phyloP scores from a whole-genome alignment of 2,797 vertebrate genomes.

The Malacoctenus gilli region DNA sequence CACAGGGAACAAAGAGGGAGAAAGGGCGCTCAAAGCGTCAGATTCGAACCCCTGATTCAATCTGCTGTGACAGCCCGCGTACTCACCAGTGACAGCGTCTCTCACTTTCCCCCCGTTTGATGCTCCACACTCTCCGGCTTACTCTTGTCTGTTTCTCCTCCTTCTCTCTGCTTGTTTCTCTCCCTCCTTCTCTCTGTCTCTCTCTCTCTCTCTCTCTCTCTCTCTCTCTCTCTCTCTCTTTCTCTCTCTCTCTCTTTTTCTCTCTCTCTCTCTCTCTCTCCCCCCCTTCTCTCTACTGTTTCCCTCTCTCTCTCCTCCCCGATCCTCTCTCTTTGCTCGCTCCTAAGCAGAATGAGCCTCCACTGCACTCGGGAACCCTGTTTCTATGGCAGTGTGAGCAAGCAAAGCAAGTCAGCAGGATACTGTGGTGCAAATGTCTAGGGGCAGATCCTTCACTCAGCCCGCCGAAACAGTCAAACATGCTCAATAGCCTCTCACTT shows the following conservation, averaged over 20 bases:
- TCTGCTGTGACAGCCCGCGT: constrained; percentile 67
- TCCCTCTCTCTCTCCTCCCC: constrained; percentile 39
- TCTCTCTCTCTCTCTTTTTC: constrained; percentile 2
- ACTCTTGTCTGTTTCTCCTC: constrained; percentile 1
- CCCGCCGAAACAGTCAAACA: constrained; percentile 69
- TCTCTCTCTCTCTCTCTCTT: constrained; percentile 1
- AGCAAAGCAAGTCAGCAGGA: constrained; percentile 81
- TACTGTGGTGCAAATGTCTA: constrained; percentile 77
- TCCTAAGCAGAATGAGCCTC: constrained; percentile 79
- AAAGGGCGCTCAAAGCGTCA: constrained; percentile 53
- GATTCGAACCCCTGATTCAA: constrained; percentile 56
- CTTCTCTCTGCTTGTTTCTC: constrained; percentile 4
- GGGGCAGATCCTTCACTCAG: constrained; percentile 76
- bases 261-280: constrained; percentile 6
- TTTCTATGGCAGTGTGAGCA: constrained; percentile 83
- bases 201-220: constrained; percentile 1
- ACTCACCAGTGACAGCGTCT: constrained; percentile 75
- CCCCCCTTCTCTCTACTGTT: constrained; percentile 8
- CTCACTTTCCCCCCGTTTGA: constrained; percentile 71
- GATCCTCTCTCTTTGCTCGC: constrained; percentile 75
- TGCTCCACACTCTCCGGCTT: constrained; percentile 36
- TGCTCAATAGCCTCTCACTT: constrained; percentile 64
- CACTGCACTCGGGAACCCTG: constrained; percentile 75
- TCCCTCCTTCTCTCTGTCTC: constrained; percentile 2
- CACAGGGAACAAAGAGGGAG: constrained; percentile 45